phyloP scores from a whole-genome alignment of 2,888 invertebrate genomes.

The Apeira syringaria region DNA sequence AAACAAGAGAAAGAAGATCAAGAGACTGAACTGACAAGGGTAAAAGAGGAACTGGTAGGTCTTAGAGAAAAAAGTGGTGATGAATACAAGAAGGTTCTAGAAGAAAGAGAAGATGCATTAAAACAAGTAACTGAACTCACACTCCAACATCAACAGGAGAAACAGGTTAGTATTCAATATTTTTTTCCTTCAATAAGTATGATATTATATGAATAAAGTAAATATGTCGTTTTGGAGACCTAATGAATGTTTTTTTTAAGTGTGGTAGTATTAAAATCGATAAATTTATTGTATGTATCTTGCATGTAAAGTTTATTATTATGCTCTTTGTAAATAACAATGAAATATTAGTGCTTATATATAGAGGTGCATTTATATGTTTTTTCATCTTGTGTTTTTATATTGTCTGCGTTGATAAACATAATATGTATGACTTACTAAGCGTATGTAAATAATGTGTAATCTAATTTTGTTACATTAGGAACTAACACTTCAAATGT shows the following conservation, averaged over 20 bases:
- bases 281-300: too few species aligned
- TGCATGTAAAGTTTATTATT: too few species aligned
- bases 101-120: conserved; percentile 64
- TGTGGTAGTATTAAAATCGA: too few species aligned
- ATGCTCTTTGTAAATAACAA: too few species aligned
- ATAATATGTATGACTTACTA: conserved; percentile 17
- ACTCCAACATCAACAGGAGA: conserved; percentile 61
- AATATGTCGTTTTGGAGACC: too few species aligned
- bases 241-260: too few species aligned
- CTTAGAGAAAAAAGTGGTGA: conserved; percentile 65
- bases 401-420: too few species aligned
- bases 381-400: too few species aligned
- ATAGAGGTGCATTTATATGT: too few species aligned
- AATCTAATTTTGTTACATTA: conserved; percentile 51
- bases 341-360: too few species aligned
- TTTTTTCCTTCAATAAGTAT: too few species aligned
- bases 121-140: conserved; percentile 59
- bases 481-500: conserved; percentile 49
- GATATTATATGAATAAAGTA: too few species aligned
- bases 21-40: conserved; percentile 59
- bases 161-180: conserved; percentile 60
- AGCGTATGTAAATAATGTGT: conserved; percentile 26
- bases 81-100: conserved; percentile 63
- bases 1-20: conserved; percentile 61
- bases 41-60: conserved; percentile 62